phyloP scores from a whole-genome alignment of 2,888 invertebrate species.

The Eurytoma californica region DNA sequence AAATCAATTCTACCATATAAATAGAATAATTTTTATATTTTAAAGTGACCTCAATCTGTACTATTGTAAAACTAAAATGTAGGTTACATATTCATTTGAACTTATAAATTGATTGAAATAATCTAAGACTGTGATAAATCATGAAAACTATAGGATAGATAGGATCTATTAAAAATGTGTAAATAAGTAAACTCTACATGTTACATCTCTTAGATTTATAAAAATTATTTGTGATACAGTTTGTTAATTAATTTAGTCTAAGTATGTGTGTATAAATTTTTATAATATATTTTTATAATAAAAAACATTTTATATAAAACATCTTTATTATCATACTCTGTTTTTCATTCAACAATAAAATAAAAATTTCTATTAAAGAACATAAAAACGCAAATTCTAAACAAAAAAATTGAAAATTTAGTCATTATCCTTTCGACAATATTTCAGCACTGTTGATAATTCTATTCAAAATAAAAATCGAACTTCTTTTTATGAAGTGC shows the following conservation, averaged over 20 bases:
- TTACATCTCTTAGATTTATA: constrained; percentile 17
- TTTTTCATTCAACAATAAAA: too few relatives aligned
- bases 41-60: constrained; percentile 31
- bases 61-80: constrained; percentile 23
- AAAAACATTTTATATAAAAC: too few relatives aligned
- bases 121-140: constrained; percentile 29
- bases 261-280: not conserved
- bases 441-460: too few relatives aligned
- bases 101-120: not conserved
- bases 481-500: too few relatives aligned
- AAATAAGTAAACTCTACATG: constrained; percentile 17
- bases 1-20: not conserved
- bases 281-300: not conserved
- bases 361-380: not conserved
- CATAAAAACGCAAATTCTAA: too few relatives aligned
- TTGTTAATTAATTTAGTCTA: not conserved
- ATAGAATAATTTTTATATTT: not conserved
- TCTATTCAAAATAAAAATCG: too few relatives aligned
- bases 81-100: constrained; percentile 23
- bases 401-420: too few relatives aligned
- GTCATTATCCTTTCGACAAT: too few relatives aligned
- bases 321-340: too few relatives aligned
- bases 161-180: constrained; percentile 12
- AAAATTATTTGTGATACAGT: not conserved
- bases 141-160: constrained; percentile 2